Base-by-base conservation (phyloP, 2,797 vertebrate genomes). In the Aulostomus chinensis region DNA sequence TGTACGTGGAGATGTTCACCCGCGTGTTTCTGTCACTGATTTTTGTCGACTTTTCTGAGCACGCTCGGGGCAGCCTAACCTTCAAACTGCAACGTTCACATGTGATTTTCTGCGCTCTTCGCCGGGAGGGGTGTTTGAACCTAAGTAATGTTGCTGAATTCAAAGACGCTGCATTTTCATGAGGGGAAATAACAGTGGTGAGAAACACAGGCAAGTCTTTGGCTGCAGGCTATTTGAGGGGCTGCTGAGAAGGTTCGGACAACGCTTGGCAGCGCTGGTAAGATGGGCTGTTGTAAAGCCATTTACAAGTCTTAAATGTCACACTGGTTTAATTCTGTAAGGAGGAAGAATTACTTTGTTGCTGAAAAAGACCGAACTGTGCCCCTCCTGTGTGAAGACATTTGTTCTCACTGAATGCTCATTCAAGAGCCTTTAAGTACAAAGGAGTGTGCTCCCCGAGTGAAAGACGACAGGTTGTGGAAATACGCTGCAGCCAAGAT, bases 251-350 rank as follows among this genome's bases (percentile, higher is more conserved):
- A 21, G 58, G 62, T 71, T 69, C 61, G 68, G 74, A 71, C 69
- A 65, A 49, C 32, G 40, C 26, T 26, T 37, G 24, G 53, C 53
- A 14, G 53, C 45, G 2, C 45, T 46, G 40, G 42, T 46, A 52
- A 32, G 57, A 61, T n/a, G 26, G 58, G 58, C 47, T 49, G 32
- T 33, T 41, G 33, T 5, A 4, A 57, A 61, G 37, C 49, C 48
- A 72, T 83, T 84, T 62, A 51, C 42, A 54, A 51, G 62, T 58
- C 49, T 47, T 60, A 63, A 76, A 82, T 76, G 68, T 65, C 73
- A 75, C 14, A 1, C 36, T 14, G 35, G 43, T 47, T 49, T 31
- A 58, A 66, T 64, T 69, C 30, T 43, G 47, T 20, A 32, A 52
- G 49, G 21, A 37, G 8, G 22, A 49, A 21, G 42, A 71, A 50